Conservation (phyloP, 2,888 invertebrate genomes). For the Dilophus febrilis region DNA sequence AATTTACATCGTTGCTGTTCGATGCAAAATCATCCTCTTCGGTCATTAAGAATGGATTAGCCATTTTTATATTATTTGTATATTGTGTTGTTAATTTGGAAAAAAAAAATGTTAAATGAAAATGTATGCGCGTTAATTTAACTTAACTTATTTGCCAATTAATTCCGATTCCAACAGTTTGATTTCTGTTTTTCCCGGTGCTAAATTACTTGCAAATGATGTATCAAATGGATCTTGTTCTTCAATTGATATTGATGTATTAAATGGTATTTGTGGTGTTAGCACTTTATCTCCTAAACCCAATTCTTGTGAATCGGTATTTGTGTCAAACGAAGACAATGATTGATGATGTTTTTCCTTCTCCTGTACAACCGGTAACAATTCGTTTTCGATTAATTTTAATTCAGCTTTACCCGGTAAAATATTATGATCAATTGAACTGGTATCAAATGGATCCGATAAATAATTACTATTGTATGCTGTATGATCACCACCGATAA, state of each 20-base stretch:
- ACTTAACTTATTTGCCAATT: slow-evolving; percentile 32
- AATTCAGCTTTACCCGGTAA: slow-evolving; percentile 62
- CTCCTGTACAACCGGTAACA: slow-evolving; percentile 31
- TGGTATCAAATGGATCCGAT: slow-evolving; percentile 64
- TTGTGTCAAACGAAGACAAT: slow-evolving; percentile 22
- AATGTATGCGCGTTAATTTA: too few relatives aligned
- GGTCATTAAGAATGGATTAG: slow-evolving; percentile 66
- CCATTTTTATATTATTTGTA: slow-evolving; percentile 48
- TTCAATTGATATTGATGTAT: slow-evolving; percentile 25
- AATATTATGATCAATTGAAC: slow-evolving; percentile 54
- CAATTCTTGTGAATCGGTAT: slow-evolving; percentile 29
- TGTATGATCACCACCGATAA: slow-evolving; percentile 16
- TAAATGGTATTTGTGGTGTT: slow-evolving; percentile 38
- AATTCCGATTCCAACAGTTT: slow-evolving; percentile 61
- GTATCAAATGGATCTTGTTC: slow-evolving; percentile 75
- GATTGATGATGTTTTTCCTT: slow-evolving; percentile 17
- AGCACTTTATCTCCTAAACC: slow-evolving; percentile 50
- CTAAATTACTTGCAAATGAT: slow-evolving; percentile 57
- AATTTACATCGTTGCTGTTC: slow-evolving; percentile 28
- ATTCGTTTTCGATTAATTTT: slow-evolving; percentile 59
- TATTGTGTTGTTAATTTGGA: neutral
- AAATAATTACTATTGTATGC: slow-evolving; percentile 8
- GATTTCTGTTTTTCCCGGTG: slow-evolving; percentile 62
- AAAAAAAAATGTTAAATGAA: neutral
- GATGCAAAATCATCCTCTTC: slow-evolving; percentile 45